These are phyloP conservation scores for Camponotus fellah DNA, from an alignment of 2,888 invertebrate genomes.

Conservation along the genomic window DNA sequence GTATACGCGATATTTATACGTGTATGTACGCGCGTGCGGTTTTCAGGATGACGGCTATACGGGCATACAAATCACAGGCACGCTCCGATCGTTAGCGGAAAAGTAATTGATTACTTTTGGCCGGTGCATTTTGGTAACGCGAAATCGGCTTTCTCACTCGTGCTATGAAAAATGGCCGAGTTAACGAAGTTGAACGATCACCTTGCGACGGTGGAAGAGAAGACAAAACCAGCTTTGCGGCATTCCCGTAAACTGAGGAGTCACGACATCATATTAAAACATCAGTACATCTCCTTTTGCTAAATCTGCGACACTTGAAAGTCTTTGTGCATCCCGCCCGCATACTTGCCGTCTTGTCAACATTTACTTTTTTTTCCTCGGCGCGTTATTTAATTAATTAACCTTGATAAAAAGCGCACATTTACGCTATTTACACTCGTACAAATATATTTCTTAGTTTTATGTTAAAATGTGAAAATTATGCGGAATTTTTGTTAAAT, in stretches of 20 bases:
- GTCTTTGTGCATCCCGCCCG: conserved; percentile 57
- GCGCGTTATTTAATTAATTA: conserved; percentile 33
- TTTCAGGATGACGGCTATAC: conserved; percentile 29
- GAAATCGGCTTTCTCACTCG: conserved; percentile 74
- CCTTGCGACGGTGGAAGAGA: conserved; percentile 64
- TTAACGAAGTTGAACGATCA: conserved; percentile 76
- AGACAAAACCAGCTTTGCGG: conserved; percentile 50
- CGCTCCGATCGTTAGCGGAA: conserved; percentile 67
- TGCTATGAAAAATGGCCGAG: conserved; percentile 68
- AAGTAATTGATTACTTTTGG: conserved; percentile 79
- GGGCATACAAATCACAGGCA: conserved; percentile 42
- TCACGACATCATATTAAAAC: conserved; percentile 72
- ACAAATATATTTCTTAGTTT: neutral
- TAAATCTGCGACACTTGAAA: conserved; percentile 60
- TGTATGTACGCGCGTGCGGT: conserved; percentile 2
- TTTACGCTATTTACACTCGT: neutral
- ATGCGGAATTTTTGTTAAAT: neutral
- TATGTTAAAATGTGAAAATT: neutral
- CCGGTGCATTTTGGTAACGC: conserved; percentile 74
- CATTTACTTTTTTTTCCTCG: conserved; percentile 24
- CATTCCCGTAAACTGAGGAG: conserved; percentile 58
- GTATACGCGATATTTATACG: conserved; percentile 8
- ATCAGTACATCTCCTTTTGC: conserved; percentile 68
- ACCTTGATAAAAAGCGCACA: neutral
- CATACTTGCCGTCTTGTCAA: conserved; percentile 28